These are phyloP conservation scores for Otolemur garnettii DNA, from an alignment of 2,113 vertebrate genomes.

Conservation along the genomic window DNA sequence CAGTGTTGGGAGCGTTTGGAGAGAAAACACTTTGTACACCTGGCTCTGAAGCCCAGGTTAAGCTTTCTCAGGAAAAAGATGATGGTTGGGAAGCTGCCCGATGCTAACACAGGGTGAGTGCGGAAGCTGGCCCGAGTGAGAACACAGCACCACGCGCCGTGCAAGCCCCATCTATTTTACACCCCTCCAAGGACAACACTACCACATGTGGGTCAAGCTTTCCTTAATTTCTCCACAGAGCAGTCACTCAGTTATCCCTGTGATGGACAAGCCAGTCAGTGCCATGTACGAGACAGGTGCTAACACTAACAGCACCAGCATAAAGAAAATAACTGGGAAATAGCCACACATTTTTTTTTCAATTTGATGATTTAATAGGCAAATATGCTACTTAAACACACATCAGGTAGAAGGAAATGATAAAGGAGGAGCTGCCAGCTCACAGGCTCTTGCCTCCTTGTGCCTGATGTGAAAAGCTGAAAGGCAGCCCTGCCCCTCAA, in stretches of 20 bases:
- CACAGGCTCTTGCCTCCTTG: background rate
- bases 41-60: background rate
- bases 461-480: background rate
- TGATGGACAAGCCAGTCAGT: background rate
- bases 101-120: background rate
- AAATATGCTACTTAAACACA: background rate
- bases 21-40: background rate
- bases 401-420: background rate
- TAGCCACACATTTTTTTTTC: too few species aligned
- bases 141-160: background rate
- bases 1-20: background rate
- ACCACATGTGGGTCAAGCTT: accelerated
- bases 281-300: accelerated
- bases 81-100: accelerated
- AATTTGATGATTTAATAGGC: background rate
- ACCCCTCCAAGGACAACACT: accelerated
- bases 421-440: background rate
- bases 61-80: accelerated
- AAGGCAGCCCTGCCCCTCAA: background rate
- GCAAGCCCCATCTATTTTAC: background rate
- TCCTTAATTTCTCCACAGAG: background rate
- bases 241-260: accelerated
- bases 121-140: accelerated
- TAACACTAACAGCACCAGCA: background rate
- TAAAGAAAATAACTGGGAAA: background rate